Evolutionary conservation across 2,888 invertebrate genomes (phyloP).

Genomic region (Falcaria lacertinaria): DNA sequence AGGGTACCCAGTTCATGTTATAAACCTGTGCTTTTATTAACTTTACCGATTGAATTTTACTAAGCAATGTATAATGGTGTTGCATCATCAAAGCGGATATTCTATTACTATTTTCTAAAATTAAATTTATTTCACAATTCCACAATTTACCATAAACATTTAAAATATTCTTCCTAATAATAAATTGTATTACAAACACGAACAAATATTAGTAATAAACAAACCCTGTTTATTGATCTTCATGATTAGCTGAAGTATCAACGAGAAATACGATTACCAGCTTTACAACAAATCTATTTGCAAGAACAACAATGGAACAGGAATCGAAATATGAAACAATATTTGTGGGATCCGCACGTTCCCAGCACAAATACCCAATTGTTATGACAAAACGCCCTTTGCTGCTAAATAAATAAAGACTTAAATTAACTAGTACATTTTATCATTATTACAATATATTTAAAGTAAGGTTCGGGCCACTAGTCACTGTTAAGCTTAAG

Average conservation of each 20-base stretch:
- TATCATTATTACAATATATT: conserved; percentile 78
- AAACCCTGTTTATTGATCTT: not conserved
- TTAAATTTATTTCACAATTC: too few relatives aligned
- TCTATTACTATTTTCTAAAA: too few relatives aligned
- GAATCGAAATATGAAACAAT: conserved; percentile 68
- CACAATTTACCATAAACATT: too few relatives aligned
- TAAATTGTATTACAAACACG: conserved; percentile 4
- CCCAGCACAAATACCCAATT: conserved; percentile 42
- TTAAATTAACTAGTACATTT: conserved; percentile 72
- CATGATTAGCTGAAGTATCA: conserved; percentile 44
- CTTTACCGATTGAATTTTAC: too few relatives aligned
- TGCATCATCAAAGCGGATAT: too few relatives aligned
- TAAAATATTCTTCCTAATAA: not conserved
- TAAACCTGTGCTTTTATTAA: too few relatives aligned
- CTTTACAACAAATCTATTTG: conserved; percentile 61
- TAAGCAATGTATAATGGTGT: too few relatives aligned
- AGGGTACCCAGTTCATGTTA: too few relatives aligned
- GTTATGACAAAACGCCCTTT: conserved; percentile 64
- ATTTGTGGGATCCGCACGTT: conserved; percentile 52
- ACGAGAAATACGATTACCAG: conserved; percentile 57
- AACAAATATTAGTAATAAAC: not conserved
- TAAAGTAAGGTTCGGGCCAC: conserved; percentile 71
- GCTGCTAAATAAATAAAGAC: conserved; percentile 63
- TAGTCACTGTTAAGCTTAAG: conserved; percentile 78
- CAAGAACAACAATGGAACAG: conserved; percentile 44